Conservation (phyloP, 2,113 vertebrate genomes). For the Neofelis nebulosa region DNA sequence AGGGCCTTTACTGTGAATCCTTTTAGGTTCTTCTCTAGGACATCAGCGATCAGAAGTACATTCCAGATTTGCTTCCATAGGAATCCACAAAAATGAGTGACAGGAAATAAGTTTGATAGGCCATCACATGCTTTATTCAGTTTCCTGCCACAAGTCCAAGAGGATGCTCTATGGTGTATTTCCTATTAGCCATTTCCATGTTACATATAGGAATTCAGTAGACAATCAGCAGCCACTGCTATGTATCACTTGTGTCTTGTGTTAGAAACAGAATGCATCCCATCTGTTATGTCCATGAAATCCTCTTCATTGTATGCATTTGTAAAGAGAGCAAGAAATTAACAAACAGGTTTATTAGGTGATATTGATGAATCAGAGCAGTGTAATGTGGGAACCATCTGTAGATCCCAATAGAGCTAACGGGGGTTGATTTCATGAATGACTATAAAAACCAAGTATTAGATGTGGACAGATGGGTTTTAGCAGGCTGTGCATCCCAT, state of each 20-base stretch:
- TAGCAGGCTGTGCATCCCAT: neutral
- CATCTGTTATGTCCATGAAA: neutral
- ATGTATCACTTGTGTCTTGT: neutral
- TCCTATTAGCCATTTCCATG: neutral
- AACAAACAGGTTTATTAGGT: neutral
- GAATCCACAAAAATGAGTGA: neutral
- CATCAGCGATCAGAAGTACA: neutral
- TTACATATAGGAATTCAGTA: neutral
- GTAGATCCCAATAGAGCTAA: neutral
- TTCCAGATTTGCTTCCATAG: neutral
- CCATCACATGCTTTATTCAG: neutral
- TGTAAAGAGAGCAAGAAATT: neutral
- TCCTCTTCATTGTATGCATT: neutral
- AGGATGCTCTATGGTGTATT: neutral
- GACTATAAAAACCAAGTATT: neutral
- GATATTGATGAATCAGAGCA: neutral
- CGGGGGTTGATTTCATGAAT: neutral
- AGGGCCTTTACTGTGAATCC: neutral
- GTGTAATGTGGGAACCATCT: neutral
- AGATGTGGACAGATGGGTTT: neutral
- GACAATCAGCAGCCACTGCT: neutral
- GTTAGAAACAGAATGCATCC: neutral
- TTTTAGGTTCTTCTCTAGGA: neutral
- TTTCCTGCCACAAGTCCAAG: neutral
- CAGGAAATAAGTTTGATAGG: neutral